Evolutionary conservation across 2,888 invertebrate species (phyloP).

Genomic region (Hirtodrosophila alboralis): DNA sequence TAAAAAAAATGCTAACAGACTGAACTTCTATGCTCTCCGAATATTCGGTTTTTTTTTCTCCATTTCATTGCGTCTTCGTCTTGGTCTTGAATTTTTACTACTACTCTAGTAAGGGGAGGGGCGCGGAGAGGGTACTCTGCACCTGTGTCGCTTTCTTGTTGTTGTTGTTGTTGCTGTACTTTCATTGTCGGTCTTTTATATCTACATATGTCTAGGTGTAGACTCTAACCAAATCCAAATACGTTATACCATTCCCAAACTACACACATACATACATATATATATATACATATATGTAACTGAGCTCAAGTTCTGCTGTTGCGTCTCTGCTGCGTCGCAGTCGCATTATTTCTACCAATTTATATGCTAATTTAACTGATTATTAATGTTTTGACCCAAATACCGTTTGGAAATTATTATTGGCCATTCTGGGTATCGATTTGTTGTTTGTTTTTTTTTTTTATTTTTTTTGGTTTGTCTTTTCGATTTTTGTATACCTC

Average conservation of each 20-base stretch:
- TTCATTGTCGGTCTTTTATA: slow-evolving; percentile 49
- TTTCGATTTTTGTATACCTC: slow-evolving; percentile 3
- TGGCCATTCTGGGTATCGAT: slow-evolving; percentile 69
- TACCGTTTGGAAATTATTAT: slow-evolving; percentile 80
- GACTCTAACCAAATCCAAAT: slow-evolving; percentile 47
- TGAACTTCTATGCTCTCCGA: slow-evolving; percentile 28
- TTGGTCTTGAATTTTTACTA: slow-evolving; percentile 41
- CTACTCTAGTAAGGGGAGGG: background rate
- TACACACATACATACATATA: no score
- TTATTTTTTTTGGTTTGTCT: slow-evolving; percentile 20
- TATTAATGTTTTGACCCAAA: slow-evolving; percentile 83
- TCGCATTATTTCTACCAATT: slow-evolving; percentile 62
- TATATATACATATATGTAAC: no score
- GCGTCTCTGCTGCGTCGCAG: slow-evolving; percentile 36
- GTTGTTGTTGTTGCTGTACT: slow-evolving; percentile 41
- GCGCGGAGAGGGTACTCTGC: slow-evolving; percentile 16
- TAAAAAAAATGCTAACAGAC: slow-evolving; percentile 5
- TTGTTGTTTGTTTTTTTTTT: slow-evolving; percentile 28
- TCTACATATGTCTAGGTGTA: slow-evolving; percentile 15
- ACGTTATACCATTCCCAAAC: slow-evolving; percentile 27
- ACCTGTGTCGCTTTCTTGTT: slow-evolving; percentile 43
- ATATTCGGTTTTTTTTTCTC: slow-evolving; percentile 43
- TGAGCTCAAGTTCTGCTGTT: slow-evolving; percentile 23
- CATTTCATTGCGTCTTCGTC: slow-evolving; percentile 52
- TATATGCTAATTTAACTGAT: slow-evolving; percentile 81